Evolutionary conservation across 2,888 invertebrate species (phyloP), one percentile per base, ranked within the genome.

Genomic region (Hypercompe scribonia): DNA sequence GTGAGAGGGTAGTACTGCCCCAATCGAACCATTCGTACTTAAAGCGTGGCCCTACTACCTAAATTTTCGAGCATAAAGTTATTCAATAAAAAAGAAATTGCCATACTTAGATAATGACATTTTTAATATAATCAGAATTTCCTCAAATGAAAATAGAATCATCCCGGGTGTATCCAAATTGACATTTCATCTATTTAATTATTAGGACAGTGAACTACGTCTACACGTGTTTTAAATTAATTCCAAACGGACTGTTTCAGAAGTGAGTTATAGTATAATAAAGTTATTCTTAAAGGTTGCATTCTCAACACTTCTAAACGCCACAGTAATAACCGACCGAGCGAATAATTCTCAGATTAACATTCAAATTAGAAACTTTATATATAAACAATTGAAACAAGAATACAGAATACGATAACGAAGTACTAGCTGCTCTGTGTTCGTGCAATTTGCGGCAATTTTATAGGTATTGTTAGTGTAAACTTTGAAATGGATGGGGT

Each of bases 401-500:
- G 72, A 71, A 74, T 76, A 68, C 46, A 64, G 50, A 69, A 31
- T 71, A 67, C 46, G 76, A 75, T 77, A 74, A 75, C 70, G 65
- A 39, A 70, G 66, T 61, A 61, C 36, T 65, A 58, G 73, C 50
- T 65, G 46, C 63, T 72, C 73, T 67, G 73, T 74, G 58, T 74
- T 70, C n/a, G 65, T 75, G 71, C 65, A 75, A 81, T 78, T 81
- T 78, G 79, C 34, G 65, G 71, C 65, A 74, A 81, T 78, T 77
- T 81, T 79, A 73, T 74, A 15, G 68, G 69, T 78, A 78, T 75
- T 76, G 75, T 81, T 75, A 76, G 42, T 61, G 71, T 74, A 31
- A 75, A 76, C 76, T 81, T 8, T 10, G 15, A 66, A 33, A 24
- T 15, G n/a, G 46, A 36, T n/a, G 1, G 1, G 72, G 71, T 63